Conservation (phyloP, 1,140 invertebrate species). For the Dinothrombium tinctorium region DNA sequence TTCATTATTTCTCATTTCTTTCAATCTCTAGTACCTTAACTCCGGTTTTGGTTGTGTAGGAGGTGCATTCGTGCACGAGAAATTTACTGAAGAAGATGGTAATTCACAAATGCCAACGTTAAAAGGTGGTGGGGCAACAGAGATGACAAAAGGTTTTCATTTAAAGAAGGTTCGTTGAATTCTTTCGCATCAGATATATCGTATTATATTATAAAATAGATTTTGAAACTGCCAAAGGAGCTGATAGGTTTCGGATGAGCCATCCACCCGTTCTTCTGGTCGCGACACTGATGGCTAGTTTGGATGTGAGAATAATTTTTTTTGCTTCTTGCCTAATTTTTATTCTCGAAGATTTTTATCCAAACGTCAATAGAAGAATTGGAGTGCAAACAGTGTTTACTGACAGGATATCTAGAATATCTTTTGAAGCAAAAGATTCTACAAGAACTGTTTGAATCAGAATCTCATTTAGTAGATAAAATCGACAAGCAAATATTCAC, state of each 20-base stretch:
- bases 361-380: constrained; percentile 26
- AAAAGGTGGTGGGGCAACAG: constrained; percentile 24
- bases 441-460: constrained; percentile 8
- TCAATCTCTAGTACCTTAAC: constrained; percentile 30
- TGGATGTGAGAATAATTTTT: constrained; percentile 12
- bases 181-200: no score
- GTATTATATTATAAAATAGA: no score
- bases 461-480: background rate
- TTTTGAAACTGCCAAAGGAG: constrained; percentile 24
- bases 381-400: constrained; percentile 25
- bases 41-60: constrained; percentile 31
- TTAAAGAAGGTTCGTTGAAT: constrained; percentile 15
- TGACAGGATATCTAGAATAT: constrained; percentile 32
- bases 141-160: constrained; percentile 15
- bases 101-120: constrained; percentile 16
- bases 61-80: constrained; percentile 27
- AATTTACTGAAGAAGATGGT: constrained; percentile 16
- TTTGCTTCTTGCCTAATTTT: no score
- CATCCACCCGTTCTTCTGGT: constrained; percentile 31
- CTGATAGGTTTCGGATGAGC: constrained; percentile 27
- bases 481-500: no score
- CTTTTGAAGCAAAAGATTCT: constrained; percentile 18
- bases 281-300: constrained; percentile 24
- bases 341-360: constrained; percentile 24
- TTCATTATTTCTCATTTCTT: no score